Evolutionary conservation across 2,888 invertebrate genomes (phyloP).

Genomic region (Pardosa pseudoannulata): DNA sequence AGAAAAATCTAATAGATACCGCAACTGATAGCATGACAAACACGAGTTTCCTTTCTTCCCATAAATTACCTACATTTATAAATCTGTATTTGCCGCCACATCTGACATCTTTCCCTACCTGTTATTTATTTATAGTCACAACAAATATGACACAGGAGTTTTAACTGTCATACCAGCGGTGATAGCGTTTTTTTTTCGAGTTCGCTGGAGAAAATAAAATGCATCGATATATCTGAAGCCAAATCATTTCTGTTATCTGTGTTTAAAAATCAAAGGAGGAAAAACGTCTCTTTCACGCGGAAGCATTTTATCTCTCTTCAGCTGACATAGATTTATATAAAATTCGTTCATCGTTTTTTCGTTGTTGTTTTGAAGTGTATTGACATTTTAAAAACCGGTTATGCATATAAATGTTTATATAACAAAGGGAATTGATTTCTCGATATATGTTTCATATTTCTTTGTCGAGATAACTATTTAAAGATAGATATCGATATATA

Average conservation of each 20-base stretch:
- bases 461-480: too few relatives aligned
- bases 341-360: background rate
- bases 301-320: background rate
- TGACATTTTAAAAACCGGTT: background rate
- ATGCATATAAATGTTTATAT: background rate
- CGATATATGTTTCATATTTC: too few relatives aligned
- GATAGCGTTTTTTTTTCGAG: background rate
- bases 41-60: too few relatives aligned
- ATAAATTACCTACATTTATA: too few relatives aligned
- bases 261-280: background rate
- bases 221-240: background rate
- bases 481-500: too few relatives aligned
- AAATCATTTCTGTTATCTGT: background rate
- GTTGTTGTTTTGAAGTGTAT: background rate
- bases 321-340: background rate
- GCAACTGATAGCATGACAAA: too few relatives aligned
- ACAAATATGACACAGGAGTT: background rate
- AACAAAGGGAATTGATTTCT: too few relatives aligned
- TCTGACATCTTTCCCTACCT: too few relatives aligned
- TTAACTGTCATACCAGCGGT: background rate
- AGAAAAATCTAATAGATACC: too few relatives aligned
- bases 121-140: background rate
- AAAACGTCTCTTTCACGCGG: background rate
- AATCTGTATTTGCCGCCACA: too few relatives aligned
- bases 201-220: background rate